These are phyloP conservation scores for Parauchenoglanis ngamensis DNA, from an alignment of 2,797 vertebrate genomes.

Conservation along the genomic window DNA sequence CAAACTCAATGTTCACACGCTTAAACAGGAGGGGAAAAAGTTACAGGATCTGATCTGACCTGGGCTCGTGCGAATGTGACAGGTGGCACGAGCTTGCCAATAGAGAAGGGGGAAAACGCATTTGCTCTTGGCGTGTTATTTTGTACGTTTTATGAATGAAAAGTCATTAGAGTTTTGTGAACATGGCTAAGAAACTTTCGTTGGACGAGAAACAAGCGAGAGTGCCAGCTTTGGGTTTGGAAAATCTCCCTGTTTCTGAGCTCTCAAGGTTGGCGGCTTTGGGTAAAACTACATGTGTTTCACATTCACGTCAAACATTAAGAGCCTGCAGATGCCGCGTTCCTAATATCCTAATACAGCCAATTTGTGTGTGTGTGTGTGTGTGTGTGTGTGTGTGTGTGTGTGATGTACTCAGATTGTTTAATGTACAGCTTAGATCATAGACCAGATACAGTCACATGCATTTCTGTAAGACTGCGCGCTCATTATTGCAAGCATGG, in stretches of 20 bases:
- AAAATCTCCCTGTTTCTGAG: slow-evolving; percentile 36
- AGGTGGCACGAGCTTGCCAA: slow-evolving; percentile 6
- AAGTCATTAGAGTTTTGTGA: slow-evolving; percentile 26
- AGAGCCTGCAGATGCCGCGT: slow-evolving; percentile 46
- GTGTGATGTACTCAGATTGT: not conserved
- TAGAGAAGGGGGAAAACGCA: not conserved
- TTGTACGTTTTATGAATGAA: slow-evolving; percentile 26
- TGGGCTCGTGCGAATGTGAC: slow-evolving; percentile 17
- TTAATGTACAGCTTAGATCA: slow-evolving; percentile 3
- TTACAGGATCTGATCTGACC: not conserved
- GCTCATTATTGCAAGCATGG: not conserved
- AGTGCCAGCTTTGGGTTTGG: slow-evolving; percentile 36
- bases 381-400: slow-evolving; percentile 19
- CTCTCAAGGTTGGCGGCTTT: slow-evolving; percentile 39
- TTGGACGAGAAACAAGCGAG: slow-evolving; percentile 17
- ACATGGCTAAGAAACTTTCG: slow-evolving; percentile 4
- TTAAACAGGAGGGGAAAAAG: not conserved
- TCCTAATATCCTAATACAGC: slow-evolving; percentile 44
- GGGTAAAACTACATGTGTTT: slow-evolving; percentile 44
- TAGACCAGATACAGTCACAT: not conserved
- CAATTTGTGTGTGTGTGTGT: slow-evolving; percentile 28
- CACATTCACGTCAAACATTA: slow-evolving; percentile 41
- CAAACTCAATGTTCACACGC: not conserved
- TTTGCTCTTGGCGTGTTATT: not conserved
- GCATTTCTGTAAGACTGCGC: not conserved